Base-by-base conservation (phyloP, 2,888 invertebrate species). In the Drosophila recens region DNA sequence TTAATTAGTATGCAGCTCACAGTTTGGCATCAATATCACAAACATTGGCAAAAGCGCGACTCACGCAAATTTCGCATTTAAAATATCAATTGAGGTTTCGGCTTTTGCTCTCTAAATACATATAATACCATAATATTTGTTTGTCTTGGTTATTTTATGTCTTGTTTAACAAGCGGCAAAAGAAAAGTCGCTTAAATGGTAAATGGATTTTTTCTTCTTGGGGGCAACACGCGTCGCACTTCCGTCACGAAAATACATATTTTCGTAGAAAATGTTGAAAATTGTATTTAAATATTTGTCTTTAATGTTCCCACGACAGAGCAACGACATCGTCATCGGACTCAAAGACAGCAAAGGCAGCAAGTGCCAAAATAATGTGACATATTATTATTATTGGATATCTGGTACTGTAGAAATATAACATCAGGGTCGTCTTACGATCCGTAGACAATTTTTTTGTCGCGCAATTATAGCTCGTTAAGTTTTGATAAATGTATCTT, bases 361-460 rank as follows among this genome's bases (percentile, higher is more conserved):
- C 75, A 71, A 69, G 62, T 87, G 81, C 66, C 70, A 80, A 77
- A 80, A 53, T 63, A 62, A 80, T 72, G 68, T 81, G 87, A 83
- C 87, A 83, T 77, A 77, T 80, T 80, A 36, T 64, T 56, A 57
- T 30, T 30, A 8, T 62, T 48, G 27, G 33, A 20, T 27, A 67
- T 67, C 54, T 72, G 77, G 46, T 38, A 63, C 49, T 27, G n/a
- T 46, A 46, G 17, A 23, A 33, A 38, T 53, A 20, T 70, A 72
- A 70, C 58, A 87, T 87, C 85, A 84, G 82, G 82, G 85, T 87
- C 72, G 49, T 46, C 58, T 82, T 86, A 68, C 72, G 73, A 63
- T 62, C 62, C 53, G 53, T n/a, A 13, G 43, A 52, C 57, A 62
- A 23, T 59, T 52, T 57, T 71, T 57, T 72, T 63, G 46, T 67